Evolutionary conservation across 2,888 invertebrate species (phyloP).

Genomic region (Epicampocera succincta): DNA sequence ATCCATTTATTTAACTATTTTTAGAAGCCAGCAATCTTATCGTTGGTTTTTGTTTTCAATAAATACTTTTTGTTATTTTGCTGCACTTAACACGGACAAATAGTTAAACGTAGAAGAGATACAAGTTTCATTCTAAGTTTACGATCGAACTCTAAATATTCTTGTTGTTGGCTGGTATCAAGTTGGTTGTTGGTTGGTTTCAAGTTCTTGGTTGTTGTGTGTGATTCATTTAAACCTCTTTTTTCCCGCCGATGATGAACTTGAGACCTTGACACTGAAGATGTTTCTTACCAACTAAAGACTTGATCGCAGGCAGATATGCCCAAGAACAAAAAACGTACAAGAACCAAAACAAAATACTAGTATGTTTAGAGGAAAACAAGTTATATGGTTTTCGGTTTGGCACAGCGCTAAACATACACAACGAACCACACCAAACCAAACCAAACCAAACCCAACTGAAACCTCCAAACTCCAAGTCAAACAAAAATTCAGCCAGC

Average conservation of each 20-base stretch:
- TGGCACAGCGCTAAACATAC: constrained; percentile 68
- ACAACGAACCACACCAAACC: constrained; percentile 10
- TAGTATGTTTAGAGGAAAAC: constrained; percentile 69
- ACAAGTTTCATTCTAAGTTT: constrained; percentile 61
- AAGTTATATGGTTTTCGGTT: constrained; percentile 76
- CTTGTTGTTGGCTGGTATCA: constrained; percentile 26
- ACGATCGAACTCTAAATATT: constrained; percentile 35
- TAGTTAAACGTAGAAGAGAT: constrained; percentile 31
- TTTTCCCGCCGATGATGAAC: constrained; percentile 74
- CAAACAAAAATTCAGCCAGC: constrained; percentile 27
- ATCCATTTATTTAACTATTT: constrained; percentile 56
- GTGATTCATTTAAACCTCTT: constrained; percentile 26
- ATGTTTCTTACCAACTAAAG: constrained; percentile 80
- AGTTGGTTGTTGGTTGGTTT: constrained; percentile 7
- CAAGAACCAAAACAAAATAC: constrained; percentile 67
- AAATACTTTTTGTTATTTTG: constrained; percentile 8
- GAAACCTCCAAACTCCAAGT: too few relatives aligned
- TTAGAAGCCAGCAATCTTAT: constrained; percentile 52
- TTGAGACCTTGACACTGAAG: constrained; percentile 82
- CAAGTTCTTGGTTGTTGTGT: constrained; percentile 20
- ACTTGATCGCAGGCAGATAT: constrained; percentile 25
- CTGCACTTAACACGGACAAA: constrained; percentile 47
- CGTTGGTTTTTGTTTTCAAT: constrained; percentile 28
- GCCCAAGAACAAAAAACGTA: constrained; percentile 67
- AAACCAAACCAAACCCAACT: constrained; percentile 27